Percentiles rank a stretch among this genome's conserved stretches.
phyloP scores from a whole-genome alignment of 2,888 invertebrate genomes.

The Melieria omissa region DNA sequence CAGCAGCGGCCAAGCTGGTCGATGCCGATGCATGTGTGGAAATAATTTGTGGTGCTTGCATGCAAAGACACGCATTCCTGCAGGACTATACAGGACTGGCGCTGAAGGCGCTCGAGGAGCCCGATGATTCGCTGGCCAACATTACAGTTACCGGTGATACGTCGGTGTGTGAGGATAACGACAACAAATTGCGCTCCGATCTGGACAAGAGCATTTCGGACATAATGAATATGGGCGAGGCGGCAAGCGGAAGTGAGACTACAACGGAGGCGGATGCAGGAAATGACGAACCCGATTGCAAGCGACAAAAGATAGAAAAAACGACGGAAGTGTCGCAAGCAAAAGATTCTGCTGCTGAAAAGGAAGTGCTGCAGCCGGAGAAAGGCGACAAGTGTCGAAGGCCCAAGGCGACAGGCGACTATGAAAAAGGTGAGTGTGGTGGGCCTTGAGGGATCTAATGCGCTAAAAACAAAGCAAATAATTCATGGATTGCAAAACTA shows the following conservation, averaged over 20 bases:
- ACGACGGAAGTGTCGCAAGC: background rate
- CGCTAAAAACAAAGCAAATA: no score
- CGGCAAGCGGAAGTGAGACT: constrained; percentile 13
- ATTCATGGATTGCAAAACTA: no score
- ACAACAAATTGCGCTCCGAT: constrained; percentile 54
- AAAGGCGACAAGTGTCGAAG: constrained; percentile 47
- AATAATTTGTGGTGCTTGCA: constrained; percentile 84
- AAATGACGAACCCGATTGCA: constrained; percentile 48
- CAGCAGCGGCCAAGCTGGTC: constrained; percentile 69
- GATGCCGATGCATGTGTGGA: constrained; percentile 76
- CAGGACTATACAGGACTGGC: constrained; percentile 74
- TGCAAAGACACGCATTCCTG: constrained; percentile 80
- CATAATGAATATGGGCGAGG: constrained; percentile 56
- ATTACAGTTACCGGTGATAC: constrained; percentile 50
- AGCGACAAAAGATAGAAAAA: constrained; percentile 51
- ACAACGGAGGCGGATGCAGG: background rate
- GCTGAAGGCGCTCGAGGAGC: constrained; percentile 48
- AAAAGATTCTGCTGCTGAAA: constrained; percentile 3
- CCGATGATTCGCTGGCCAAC: constrained; percentile 47
- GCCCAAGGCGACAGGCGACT: constrained; percentile 47
- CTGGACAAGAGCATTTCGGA: constrained; percentile 59
- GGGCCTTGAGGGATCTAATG: no score
- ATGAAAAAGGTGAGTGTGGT: constrained; percentile 47
- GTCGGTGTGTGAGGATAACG: constrained; percentile 50
- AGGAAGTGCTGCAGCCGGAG: background rate